Evolutionary conservation across 2,888 invertebrate species (phyloP).

Genomic region (Glaucopsyche alexis): DNA sequence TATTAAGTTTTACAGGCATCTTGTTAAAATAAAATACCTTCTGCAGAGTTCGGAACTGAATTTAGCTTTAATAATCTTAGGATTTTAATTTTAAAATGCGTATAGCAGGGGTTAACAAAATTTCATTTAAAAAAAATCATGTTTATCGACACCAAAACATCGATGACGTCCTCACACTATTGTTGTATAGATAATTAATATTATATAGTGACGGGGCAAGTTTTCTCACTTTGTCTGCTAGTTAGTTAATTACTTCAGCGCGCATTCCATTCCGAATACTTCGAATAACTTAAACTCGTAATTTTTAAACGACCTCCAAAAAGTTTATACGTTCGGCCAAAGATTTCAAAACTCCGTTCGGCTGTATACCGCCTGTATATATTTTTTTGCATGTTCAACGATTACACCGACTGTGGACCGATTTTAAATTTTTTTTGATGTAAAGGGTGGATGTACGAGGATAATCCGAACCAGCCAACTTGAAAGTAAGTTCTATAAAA

Average conservation of each 20-base stretch:
- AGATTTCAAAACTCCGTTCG: no score
- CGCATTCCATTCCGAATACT: slow-evolving; percentile 15
- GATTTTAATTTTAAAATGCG: no score
- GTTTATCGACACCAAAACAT: slow-evolving; percentile 7
- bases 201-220: slow-evolving; percentile 4
- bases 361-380: no score
- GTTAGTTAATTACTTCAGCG: slow-evolving; percentile 11
- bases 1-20: not conserved
- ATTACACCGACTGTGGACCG: no score
- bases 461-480: no score
- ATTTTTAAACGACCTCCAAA: no score
- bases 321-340: no score
- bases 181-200: slow-evolving; percentile 27
- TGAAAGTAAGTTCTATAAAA: no score
- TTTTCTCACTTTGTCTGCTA: slow-evolving; percentile 16
- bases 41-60: not conserved
- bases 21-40: not conserved
- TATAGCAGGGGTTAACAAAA: not conserved
- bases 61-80: not conserved
- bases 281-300: not conserved
- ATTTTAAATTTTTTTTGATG: no score
- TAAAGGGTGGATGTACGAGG: no score
- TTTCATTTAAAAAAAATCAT: not conserved
- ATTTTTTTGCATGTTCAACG: no score
- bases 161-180: not conserved